Evolutionary conservation across 2,113 vertebrate species (phyloP).

Genomic region (Carassius carassius): DNA sequence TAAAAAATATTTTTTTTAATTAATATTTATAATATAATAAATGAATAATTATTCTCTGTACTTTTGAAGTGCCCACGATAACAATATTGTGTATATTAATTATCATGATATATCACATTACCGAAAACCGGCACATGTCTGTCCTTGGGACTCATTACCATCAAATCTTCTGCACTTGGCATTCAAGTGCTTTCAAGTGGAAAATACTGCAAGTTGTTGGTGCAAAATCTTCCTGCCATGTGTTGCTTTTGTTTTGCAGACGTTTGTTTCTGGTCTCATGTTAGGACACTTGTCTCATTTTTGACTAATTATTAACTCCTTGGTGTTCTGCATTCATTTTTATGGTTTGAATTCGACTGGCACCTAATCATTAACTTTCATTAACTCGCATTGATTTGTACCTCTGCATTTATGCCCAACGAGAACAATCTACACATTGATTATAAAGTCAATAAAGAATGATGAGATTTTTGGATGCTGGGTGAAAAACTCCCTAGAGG

Average conservation of each 20-base stretch:
- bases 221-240: background rate
- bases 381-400: conserved; percentile 29
- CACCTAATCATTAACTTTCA: conserved; percentile 35
- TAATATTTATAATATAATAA: no score
- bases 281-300: background rate
- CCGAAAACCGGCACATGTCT: no score
- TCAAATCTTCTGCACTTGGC: conserved; percentile 3
- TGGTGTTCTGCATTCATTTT: conserved; percentile 3
- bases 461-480: conserved; percentile 16
- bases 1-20: no score
- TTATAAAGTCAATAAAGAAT: conserved; percentile 26
- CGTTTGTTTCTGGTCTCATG: background rate
- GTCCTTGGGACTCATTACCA: background rate
- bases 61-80: no score
- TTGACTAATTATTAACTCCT: conserved; percentile 19
- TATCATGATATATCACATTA: no score
- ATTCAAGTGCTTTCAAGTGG: background rate
- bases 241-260: conserved; percentile 11
- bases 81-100: no score
- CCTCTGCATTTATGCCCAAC: background rate
- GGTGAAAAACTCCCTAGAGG: background rate
- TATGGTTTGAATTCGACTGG: background rate
- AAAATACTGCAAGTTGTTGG: background rate
- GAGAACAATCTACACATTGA: conserved; percentile 32
- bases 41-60: no score